phyloP scores from a whole-genome alignment of 2,797 vertebrate genomes.

The Myripristis murdjan region DNA sequence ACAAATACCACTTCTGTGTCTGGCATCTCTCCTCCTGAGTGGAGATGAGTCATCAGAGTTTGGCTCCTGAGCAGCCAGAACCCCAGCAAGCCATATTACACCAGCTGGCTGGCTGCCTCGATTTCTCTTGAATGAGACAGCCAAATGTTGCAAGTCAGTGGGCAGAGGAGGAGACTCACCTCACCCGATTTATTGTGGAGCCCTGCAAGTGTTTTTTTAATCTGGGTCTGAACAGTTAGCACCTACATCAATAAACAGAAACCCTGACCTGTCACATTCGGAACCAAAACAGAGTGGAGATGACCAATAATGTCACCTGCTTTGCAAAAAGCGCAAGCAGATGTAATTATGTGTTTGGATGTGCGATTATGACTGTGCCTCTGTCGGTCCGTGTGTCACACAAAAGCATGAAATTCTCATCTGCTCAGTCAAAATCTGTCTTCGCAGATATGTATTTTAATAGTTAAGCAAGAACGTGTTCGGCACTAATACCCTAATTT shows the following conservation, averaged over 20 bases:
- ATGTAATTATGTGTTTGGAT: no score
- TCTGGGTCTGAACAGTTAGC: conserved; percentile 13
- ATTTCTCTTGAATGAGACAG: conserved; percentile 50
- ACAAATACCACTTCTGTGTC: conserved; percentile 76
- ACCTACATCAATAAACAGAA: conserved; percentile 25
- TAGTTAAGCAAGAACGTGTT: no score
- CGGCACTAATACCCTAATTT: no score
- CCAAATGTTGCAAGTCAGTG: conserved; percentile 44
- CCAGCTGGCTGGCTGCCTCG: conserved; percentile 55
- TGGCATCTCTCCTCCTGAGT: conserved; percentile 75
- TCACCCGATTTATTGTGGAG: conserved; percentile 21
- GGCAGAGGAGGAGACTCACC: conserved; percentile 20
- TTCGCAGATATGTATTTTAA: no score
- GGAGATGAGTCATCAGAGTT: conserved; percentile 80
- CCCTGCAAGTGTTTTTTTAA: conserved; percentile 24
- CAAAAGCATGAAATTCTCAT: no score
- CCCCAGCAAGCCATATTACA: conserved; percentile 62
- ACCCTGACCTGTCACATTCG: conserved; percentile 18
- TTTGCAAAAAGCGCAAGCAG: no score
- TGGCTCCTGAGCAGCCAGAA: conserved; percentile 68
- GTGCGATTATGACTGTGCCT: no score
- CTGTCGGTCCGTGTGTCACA: no score
- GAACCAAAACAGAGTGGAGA: conserved; percentile 12
- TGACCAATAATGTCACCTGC: conserved; percentile 20
- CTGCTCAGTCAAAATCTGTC: no score